Conservation (phyloP, 2,797 vertebrate genomes). For the Loriculus beryllinus region DNA sequence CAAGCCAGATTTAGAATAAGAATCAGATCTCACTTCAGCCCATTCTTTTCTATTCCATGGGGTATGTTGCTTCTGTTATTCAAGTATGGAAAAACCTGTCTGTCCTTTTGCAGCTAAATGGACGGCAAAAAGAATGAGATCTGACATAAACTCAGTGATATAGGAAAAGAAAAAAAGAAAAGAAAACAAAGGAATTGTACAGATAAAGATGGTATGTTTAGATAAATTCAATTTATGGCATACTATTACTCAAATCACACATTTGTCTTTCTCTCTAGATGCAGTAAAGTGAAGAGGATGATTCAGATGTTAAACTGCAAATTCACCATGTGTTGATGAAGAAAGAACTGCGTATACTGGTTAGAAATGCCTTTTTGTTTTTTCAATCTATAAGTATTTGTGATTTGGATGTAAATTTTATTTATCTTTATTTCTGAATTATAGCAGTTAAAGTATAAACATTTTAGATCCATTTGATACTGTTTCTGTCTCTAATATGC, state of each 20-base stretch:
- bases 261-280: constrained; percentile 40
- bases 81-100: not conserved
- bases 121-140: not conserved
- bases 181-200: not conserved
- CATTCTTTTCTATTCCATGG: not conserved
- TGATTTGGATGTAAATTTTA: not conserved
- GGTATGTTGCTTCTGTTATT: not conserved
- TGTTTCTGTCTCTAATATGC: not conserved
- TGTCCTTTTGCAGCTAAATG: not conserved
- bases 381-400: not conserved
- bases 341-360: constrained; percentile 8
- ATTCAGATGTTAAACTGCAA: not conserved
- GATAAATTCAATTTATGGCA: not conserved
- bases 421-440: not conserved
- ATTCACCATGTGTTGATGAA: not conserved
- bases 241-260: not conserved
- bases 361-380: not conserved
- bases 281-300: constrained; percentile 1
- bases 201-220: not conserved
- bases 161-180: fast-evolving
- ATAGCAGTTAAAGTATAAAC: not conserved
- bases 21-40: not conserved
- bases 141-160: not conserved
- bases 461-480: not conserved
- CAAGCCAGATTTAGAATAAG: not conserved